Percentiles rank a stretch among this genome's conserved stretches.
These are phyloP conservation scores for Damaliscus lunatus DNA, from an alignment of 2,113 vertebrate genomes.

Conservation along the genomic window DNA sequence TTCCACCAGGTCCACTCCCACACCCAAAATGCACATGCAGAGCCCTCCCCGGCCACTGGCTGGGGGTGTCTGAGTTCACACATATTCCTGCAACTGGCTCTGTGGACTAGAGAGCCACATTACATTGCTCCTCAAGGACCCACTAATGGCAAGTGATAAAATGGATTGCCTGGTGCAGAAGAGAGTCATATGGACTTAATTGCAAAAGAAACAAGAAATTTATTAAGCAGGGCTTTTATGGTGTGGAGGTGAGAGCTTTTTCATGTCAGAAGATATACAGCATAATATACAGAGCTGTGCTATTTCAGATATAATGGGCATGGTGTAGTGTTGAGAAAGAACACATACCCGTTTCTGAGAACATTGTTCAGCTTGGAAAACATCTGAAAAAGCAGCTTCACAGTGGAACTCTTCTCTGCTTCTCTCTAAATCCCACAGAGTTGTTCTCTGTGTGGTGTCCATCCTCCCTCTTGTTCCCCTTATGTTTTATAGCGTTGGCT, in stretches of 20 bases:
- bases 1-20: not conserved
- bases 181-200: not conserved
- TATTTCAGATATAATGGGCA: not conserved
- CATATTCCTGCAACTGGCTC: not conserved
- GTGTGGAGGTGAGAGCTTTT: not conserved
- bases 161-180: not conserved
- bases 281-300: not conserved
- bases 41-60: not conserved
- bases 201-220: not conserved
- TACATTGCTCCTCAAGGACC: not conserved
- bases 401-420: not conserved
- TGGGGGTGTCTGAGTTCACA: not conserved
- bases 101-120: not conserved
- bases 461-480: not conserved
- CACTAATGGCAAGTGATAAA: not conserved
- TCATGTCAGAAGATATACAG: not conserved
- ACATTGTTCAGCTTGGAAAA: not conserved
- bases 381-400: not conserved
- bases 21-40: not conserved
- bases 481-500: not conserved
- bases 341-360: not conserved
- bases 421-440: not conserved
- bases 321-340: not conserved
- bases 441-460: not conserved
- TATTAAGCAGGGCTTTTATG: not conserved